A percentile compares a stretch with the other conserved stretches of the same genome.
These are phyloP conservation scores for Myocastor coypus DNA, from an alignment of 2,113 vertebrate genomes.

Conservation along the genomic window DNA sequence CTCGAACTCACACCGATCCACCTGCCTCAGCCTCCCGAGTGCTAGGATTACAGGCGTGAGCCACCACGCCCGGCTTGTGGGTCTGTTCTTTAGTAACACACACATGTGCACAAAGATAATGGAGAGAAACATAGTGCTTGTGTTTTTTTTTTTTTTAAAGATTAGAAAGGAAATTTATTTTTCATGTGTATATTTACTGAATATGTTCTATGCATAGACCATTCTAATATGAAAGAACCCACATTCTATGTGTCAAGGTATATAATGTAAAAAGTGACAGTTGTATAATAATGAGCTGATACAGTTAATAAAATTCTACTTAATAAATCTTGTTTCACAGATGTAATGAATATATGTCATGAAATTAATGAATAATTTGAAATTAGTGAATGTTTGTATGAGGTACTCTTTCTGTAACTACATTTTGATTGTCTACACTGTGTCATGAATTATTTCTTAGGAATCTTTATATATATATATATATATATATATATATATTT, in stretches of 20 bases:
- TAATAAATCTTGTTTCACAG: slow-evolving; percentile 21
- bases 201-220: background rate
- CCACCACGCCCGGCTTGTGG: no score
- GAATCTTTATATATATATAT: no score
- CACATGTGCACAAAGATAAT: background rate
- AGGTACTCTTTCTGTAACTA: background rate
- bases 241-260: background rate
- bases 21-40: no score
- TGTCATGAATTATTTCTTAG: background rate
- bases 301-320: background rate
- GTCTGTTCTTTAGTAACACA: background rate
- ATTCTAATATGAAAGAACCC: background rate
- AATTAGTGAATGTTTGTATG: background rate
- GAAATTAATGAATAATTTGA: slow-evolving; percentile 17
- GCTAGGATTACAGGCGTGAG: no score
- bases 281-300: background rate
- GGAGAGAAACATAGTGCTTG: background rate
- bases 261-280: slow-evolving; percentile 7
- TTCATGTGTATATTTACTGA: slow-evolving; percentile 18
- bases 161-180: slow-evolving; percentile 40
- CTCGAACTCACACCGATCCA: no score
- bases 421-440: background rate
- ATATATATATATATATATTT: no score
- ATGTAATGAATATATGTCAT: background rate
- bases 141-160: no score